phyloP scores from a whole-genome alignment of 1,140 invertebrate species.

The Sycophila sp. region DNA sequence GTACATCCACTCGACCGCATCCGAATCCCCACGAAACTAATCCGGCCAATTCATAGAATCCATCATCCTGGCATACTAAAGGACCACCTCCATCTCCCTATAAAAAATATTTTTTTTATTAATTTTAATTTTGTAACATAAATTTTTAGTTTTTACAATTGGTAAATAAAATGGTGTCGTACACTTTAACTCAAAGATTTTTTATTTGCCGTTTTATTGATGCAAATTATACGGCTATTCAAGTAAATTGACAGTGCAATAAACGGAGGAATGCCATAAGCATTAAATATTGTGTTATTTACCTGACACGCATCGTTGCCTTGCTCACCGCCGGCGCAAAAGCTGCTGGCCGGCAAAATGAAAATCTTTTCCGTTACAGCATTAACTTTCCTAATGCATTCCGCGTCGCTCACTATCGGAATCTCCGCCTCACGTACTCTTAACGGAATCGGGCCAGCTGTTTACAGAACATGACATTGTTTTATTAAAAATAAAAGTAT shows the following conservation, averaged over 20 bases:
- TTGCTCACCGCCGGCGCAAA: slow-evolving; percentile 92
- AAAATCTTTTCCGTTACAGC: slow-evolving; percentile 94
- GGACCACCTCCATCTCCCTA: slow-evolving; percentile 93
- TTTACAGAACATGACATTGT: slow-evolving; percentile 39
- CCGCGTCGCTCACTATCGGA: slow-evolving; percentile 91
- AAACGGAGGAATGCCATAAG: not conserved
- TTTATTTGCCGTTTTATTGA: too few species aligned
- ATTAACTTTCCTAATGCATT: slow-evolving; percentile 92
- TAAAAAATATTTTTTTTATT: not conserved
- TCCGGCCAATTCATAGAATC: slow-evolving; percentile 90
- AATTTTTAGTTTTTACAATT: slow-evolving; percentile 7
- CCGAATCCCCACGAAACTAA: slow-evolving; percentile 94
- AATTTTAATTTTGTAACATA: slow-evolving; percentile 24
- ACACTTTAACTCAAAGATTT: too few species aligned
- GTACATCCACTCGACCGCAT: slow-evolving; percentile 87
- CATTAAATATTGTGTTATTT: slow-evolving; percentile 39
- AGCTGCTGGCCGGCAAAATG: slow-evolving; percentile 89
- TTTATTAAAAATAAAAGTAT: slow-evolving; percentile 14
- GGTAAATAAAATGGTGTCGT: too few species aligned
- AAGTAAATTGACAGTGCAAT: not conserved
- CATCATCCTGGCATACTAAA: slow-evolving; percentile 90
- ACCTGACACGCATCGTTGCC: slow-evolving; percentile 95
- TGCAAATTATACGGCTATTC: too few species aligned
- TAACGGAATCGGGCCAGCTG: slow-evolving; percentile 90
- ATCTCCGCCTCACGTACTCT: slow-evolving; percentile 89